Evolutionary conservation across 2,797 vertebrate genomes (phyloP).

Genomic region (Paratrypauchen microcephalus): DNA sequence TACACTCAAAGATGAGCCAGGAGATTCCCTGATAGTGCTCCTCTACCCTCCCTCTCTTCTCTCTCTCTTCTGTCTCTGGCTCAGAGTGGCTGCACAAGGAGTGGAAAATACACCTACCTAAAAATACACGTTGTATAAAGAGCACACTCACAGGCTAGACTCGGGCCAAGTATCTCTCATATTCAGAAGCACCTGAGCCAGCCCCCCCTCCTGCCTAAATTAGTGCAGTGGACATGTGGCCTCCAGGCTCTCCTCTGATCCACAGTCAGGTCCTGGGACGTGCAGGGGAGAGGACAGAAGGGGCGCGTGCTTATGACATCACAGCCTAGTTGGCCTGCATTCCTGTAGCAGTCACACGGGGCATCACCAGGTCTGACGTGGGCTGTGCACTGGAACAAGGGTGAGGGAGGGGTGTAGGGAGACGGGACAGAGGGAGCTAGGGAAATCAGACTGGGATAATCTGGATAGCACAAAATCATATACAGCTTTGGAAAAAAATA

Average conservation of each 20-base stretch:
- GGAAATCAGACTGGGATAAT: conserved; percentile 6
- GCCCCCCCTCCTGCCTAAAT: conserved; percentile 38
- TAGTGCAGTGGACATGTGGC: conserved; percentile 39
- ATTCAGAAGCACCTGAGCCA: conserved; percentile 79
- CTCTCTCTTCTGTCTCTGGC: conserved; percentile 15
- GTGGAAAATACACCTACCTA: conserved; percentile 81
- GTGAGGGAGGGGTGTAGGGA: conserved; percentile 32
- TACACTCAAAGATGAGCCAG: conserved; percentile 35
- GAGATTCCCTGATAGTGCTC: conserved; percentile 39
- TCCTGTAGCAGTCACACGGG: conserved; percentile 70
- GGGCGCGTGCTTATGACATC: conserved; percentile 63
- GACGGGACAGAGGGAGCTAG: conserved; percentile 5
- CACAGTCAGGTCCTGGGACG: conserved; percentile 16
- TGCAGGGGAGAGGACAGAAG: not conserved
- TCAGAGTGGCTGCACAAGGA: conserved; percentile 73
- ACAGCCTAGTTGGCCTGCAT: conserved; percentile 60
- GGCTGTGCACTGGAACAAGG: conserved; percentile 6
- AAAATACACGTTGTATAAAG: conserved; percentile 74
- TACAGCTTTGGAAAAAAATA: too few species aligned
- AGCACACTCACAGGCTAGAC: conserved; percentile 49
- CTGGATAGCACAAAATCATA: too few species aligned
- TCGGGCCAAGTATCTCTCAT: conserved; percentile 68
- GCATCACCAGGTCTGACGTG: conserved; percentile 65
- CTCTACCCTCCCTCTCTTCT: not conserved
- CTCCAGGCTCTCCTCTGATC: conserved; percentile 54